These are phyloP conservation scores for Lissonota sp. DNA, from an alignment of 2,888 invertebrate species.

Conservation along the genomic window DNA sequence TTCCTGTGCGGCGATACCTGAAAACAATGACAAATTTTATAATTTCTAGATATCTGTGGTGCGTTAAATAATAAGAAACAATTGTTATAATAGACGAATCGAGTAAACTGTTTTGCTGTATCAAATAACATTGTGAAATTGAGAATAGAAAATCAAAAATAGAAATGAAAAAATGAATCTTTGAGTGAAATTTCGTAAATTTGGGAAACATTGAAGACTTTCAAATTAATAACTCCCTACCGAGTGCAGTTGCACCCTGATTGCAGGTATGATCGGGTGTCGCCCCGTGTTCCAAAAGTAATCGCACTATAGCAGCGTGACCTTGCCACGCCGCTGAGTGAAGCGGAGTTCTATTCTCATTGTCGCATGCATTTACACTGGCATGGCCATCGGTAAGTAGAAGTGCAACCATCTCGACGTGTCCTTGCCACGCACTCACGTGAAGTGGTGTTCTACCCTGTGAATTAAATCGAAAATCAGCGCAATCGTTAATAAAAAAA, in stretches of 20 bases:
- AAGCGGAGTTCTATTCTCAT: constrained; percentile 94
- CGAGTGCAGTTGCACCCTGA: constrained; percentile 97
- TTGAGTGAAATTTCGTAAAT: constrained; percentile 39
- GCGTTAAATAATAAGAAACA: background rate
- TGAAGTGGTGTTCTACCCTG: constrained; percentile 95
- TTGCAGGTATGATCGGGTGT: constrained; percentile 95
- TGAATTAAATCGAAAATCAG: no score
- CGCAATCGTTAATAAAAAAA: no score
- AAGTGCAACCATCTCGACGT: constrained; percentile 95
- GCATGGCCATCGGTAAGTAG: constrained; percentile 93
- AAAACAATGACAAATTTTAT: constrained; percentile 3
- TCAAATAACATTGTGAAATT: background rate
- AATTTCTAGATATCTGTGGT: no score
- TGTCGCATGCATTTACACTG: constrained; percentile 94
- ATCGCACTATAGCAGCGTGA: constrained; percentile 92
- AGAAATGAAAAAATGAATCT: background rate
- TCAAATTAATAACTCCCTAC: constrained; percentile 79
- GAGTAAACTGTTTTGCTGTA: no score
- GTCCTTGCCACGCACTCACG: constrained; percentile 97
- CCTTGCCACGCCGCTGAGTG: constrained; percentile 99
- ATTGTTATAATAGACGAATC: background rate
- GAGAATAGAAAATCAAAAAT: background rate
- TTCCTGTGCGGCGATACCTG: constrained; percentile 97
- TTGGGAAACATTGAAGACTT: constrained; percentile 5
- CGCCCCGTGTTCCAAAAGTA: constrained; percentile 92